Evolutionary conservation across 2,113 vertebrate species (phyloP).

Genomic region (Mus pahari): DNA sequence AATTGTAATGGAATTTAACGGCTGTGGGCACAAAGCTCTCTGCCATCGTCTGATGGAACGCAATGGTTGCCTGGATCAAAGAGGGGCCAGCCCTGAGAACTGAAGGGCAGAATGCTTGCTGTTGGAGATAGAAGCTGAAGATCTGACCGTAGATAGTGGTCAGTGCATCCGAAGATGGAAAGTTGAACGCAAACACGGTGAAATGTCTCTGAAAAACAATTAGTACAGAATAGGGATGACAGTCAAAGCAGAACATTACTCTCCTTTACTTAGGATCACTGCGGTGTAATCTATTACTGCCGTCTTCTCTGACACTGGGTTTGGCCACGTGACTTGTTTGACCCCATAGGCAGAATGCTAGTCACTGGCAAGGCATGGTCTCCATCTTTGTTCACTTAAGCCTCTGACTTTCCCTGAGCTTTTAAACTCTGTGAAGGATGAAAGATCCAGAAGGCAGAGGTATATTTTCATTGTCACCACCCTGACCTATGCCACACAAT

Average conservation of each 20-base stretch:
- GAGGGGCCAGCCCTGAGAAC: conserved; percentile 80
- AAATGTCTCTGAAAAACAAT: conserved; percentile 89
- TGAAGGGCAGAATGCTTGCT: conserved; percentile 80
- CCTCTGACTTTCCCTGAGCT: neutral
- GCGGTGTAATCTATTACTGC: neutral
- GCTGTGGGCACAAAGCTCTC: conserved; percentile 88
- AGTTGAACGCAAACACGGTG: conserved; percentile 90
- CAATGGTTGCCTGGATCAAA: conserved; percentile 85
- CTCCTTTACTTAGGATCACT: neutral
- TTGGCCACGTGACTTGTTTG: neutral
- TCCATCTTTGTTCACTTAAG: neutral
- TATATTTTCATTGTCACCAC: neutral
- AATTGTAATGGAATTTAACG: conserved; percentile 89
- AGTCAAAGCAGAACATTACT: neutral
- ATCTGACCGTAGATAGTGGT: conserved; percentile 89
- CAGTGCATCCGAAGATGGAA: conserved; percentile 86
- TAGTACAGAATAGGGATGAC: neutral
- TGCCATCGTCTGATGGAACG: conserved; percentile 87
- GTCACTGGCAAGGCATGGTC: neutral
- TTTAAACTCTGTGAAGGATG: neutral
- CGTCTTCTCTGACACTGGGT: neutral
- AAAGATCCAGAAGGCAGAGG: neutral
- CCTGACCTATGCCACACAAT: neutral
- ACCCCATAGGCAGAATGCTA: neutral
- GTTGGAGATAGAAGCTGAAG: conserved; percentile 87